A percentile compares a stretch with the other conserved stretches of the same genome.
Evolutionary conservation across 2,113 vertebrate species (phyloP).

Genomic region (Trogon surrucura): DNA sequence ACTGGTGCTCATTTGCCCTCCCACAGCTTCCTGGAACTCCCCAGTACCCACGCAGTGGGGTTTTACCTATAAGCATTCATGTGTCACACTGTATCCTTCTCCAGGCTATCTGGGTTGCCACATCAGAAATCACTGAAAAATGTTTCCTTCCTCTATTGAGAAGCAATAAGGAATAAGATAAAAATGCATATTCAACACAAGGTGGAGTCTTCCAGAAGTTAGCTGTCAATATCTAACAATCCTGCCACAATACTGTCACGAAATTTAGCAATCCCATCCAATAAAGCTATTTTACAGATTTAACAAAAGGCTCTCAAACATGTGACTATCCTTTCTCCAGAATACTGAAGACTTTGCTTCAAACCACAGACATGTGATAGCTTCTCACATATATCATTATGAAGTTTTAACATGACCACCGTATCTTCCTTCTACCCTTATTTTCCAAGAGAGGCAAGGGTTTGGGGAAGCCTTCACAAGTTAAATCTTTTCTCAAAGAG

Average conservation of each 20-base stretch:
- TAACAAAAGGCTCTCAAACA: neutral
- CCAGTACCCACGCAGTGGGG: accelerated
- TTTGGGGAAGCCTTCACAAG: neutral
- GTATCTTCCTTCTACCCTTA: neutral
- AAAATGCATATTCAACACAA: neutral
- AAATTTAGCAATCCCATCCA: neutral
- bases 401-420: neutral
- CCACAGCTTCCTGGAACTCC: neutral
- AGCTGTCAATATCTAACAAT: neutral
- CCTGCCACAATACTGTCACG: neutral
- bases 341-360: neutral
- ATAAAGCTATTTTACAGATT: neutral
- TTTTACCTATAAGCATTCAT: neutral
- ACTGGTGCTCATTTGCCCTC: neutral
- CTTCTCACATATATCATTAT: neutral
- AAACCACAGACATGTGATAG: neutral
- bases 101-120: neutral
- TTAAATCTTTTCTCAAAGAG: neutral
- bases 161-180: neutral
- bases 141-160: neutral
- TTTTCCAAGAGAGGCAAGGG: neutral
- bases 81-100: neutral
- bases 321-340: neutral
- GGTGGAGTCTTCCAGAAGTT: neutral
- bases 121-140: neutral